These are phyloP conservation scores for Limnephilus lunatus DNA, from an alignment of 2,888 invertebrate genomes.

Conservation along the genomic window DNA sequence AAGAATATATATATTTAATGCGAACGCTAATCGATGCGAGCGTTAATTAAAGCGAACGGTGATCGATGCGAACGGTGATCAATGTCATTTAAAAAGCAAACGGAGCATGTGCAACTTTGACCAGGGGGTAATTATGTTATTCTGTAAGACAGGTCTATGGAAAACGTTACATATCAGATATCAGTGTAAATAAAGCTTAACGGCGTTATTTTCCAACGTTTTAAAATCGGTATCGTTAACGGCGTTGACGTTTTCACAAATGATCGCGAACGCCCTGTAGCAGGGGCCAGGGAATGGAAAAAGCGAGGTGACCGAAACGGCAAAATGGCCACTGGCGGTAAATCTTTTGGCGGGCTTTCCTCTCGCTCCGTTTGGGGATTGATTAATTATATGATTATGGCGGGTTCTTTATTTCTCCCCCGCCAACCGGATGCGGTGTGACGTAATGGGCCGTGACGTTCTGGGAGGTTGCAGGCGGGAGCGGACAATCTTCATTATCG, in stretches of 20 bases:
- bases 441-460: constrained; percentile 22
- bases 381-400: constrained; percentile 41
- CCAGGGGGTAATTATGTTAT: too few relatives aligned
- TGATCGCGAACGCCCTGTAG: neutral
- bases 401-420: constrained; percentile 10
- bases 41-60: too few relatives aligned
- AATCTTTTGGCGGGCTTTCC: constrained; percentile 28
- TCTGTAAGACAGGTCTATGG: too few relatives aligned
- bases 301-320: neutral
- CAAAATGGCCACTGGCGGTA: constrained; percentile 34
- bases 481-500: constrained; percentile 19
- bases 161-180: too few relatives aligned
- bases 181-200: neutral
- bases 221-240: neutral
- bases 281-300: neutral
- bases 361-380: constrained; percentile 25
- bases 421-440: constrained; percentile 33
- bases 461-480: neutral
- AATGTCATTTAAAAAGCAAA: too few relatives aligned
- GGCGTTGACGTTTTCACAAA: neutral
- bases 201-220: neutral
- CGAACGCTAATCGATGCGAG: too few relatives aligned
- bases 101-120: too few relatives aligned
- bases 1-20: too few relatives aligned
- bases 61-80: too few relatives aligned